Evolutionary conservation across 92 coral and sea anemone genomes (phyloP).

Genomic region (Meandrina meandrites): DNA sequence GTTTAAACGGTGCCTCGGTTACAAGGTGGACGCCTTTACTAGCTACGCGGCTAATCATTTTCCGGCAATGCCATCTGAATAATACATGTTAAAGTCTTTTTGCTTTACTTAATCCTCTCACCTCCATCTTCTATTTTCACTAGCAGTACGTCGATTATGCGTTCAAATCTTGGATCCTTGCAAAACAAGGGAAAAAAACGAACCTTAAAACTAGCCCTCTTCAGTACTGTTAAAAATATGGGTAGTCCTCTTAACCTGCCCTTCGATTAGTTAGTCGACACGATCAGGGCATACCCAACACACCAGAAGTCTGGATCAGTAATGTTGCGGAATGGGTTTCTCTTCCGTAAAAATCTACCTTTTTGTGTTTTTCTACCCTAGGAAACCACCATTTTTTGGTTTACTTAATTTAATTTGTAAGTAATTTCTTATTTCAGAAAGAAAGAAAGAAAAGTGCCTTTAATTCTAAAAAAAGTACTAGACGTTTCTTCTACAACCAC

Average conservation of each 20-base stretch:
- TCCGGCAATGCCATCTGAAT: background rate
- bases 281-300: background rate
- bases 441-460: too few relatives aligned
- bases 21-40: too few relatives aligned
- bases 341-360: too few relatives aligned
- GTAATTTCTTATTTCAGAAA: too few relatives aligned
- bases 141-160: slow-evolving; percentile 8
- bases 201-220: background rate
- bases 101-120: background rate
- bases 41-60: too few relatives aligned
- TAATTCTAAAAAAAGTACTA: too few relatives aligned
- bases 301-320: background rate
- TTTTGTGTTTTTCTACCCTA: too few relatives aligned
- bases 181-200: background rate
- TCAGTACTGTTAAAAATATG: background rate
- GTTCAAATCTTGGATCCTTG: slow-evolving; percentile 29
- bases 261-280: background rate
- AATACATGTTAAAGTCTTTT: background rate
- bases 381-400: too few relatives aligned
- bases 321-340: background rate
- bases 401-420: too few relatives aligned
- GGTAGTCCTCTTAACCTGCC: background rate
- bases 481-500: too few relatives aligned
- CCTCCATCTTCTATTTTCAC: slow-evolving; percentile 22
- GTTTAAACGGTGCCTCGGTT: too few relatives aligned